Base-by-base conservation (phyloP, 2,797 vertebrate genomes). In the Enoplosus armatus region DNA sequence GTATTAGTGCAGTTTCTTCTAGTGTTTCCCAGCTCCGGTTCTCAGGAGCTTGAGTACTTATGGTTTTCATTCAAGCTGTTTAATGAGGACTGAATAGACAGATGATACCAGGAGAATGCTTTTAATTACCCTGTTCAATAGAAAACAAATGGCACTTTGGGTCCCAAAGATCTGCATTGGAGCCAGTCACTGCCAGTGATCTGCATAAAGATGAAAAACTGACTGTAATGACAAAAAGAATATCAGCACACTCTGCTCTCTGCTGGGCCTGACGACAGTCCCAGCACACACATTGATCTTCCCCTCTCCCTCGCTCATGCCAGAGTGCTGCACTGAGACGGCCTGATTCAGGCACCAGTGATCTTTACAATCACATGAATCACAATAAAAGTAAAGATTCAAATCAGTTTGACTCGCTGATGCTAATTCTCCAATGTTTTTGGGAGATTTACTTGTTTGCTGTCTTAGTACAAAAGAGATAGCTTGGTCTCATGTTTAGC, bases 111-210 rank as follows among this genome's bases (percentile, higher is more conserved):
- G 74, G 81, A 86, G 68, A 73, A 82, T 65, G 76, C 43, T 27
- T 80, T 85, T 84, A 82, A 89, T 91, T 77, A 85, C 64, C 54
- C 60, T 35, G 50, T 65, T 76, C 75, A 86, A 89, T 75, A 56
- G 75, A 72, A 83, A 86, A 86, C 77, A 75, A 75, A 76, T 58
- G 67, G 48, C 76, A 66, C 75, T 80, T 62, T 60, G 71, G 70
- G 70, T 62, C 67, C 77, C 56, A 45, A 37, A 59, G 82, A 85
- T 72, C 41, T 69, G 62, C 54, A 62, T 9, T 64, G 66, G 16
- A 87, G 29, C 33, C 77, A 56, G 72, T 63, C 26, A 6, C 66
- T 67, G 72, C n/a, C 71, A 55, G 53, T 37, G 62, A 53, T 80
- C 51, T 76, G 70, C 80, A 83, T 77, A 37, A 81, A 62, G 69